These are phyloP conservation scores for Drosophila emarginata DNA, from an alignment of 2,888 invertebrate species.

Conservation along the genomic window DNA sequence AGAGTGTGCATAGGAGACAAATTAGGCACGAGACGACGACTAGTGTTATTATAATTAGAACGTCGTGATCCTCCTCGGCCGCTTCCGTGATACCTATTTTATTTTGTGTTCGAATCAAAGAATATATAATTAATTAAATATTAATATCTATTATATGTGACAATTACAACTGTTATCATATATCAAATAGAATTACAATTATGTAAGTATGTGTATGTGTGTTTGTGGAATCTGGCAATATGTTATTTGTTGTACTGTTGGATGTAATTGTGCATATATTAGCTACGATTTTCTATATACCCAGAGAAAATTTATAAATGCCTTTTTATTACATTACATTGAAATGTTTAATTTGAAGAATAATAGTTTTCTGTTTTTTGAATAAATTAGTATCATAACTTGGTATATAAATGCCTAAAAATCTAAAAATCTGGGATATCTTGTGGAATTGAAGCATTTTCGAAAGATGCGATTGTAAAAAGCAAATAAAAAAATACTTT, in stretches of 20 bases:
- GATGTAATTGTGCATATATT: conserved; percentile 11
- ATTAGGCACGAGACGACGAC: conserved; percentile 83
- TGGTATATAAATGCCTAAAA: too few relatives aligned
- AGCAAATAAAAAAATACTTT: too few relatives aligned
- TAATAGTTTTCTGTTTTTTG: too few relatives aligned
- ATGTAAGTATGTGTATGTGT: conserved; percentile 15
- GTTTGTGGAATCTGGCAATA: conserved; percentile 19
- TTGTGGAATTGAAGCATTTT: too few relatives aligned
- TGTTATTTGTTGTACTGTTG: conserved; percentile 32
- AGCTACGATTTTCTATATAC: conserved; percentile 21
- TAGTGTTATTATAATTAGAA: conserved; percentile 83
- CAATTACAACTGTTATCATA: neutral
- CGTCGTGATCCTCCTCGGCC: conserved; percentile 83
- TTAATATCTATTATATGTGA: neutral
- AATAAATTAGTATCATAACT: too few relatives aligned
- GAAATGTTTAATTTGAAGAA: too few relatives aligned
- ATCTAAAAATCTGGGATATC: too few relatives aligned
- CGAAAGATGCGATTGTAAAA: too few relatives aligned
- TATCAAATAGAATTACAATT: neutral
- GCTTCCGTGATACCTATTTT: conserved; percentile 82
- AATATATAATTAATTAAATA: conserved; percentile 34
- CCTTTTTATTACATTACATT: too few relatives aligned
- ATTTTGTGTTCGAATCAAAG: conserved; percentile 30
- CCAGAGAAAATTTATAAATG: neutral
- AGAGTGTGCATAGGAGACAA: conserved; percentile 84